phyloP scores from a whole-genome alignment of 2,113 vertebrate genomes.

The Corynorhinus townsendii region DNA sequence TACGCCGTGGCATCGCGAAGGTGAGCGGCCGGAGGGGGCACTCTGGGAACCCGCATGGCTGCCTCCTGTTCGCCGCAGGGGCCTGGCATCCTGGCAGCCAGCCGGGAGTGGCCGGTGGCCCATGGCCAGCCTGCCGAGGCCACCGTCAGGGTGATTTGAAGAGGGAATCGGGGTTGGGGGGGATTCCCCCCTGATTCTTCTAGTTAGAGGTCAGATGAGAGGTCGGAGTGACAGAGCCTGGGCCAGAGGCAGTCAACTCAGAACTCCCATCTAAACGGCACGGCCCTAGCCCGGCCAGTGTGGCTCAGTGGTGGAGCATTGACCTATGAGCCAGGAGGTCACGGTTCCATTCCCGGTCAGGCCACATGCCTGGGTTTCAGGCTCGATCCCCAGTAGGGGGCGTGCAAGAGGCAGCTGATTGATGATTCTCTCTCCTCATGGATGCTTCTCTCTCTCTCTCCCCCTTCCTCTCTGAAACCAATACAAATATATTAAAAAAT shows the following conservation, averaged over 20 bases:
- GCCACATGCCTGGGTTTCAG: too few species aligned
- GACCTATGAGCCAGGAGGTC: too few species aligned
- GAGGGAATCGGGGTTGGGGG: not conserved
- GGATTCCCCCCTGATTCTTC: not conserved
- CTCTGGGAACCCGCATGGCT: not conserved
- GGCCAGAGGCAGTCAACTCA: accelerated
- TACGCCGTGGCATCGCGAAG: accelerated
- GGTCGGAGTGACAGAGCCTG: not conserved
- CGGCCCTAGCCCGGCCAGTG: too few species aligned
- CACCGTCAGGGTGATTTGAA: accelerated
- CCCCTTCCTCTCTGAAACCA: too few species aligned
- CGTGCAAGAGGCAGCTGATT: too few species aligned
- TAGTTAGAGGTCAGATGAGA: not conserved
- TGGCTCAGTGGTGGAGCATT: too few species aligned
- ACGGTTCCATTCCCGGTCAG: too few species aligned
- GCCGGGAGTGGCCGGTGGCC: not conserved
- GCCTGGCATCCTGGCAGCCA: not conserved
- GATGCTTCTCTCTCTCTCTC: too few species aligned
- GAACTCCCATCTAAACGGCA: not conserved
- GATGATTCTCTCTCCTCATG: too few species aligned
- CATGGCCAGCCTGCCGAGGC: not conserved
- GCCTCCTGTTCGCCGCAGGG: not conserved
- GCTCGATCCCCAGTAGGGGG: too few species aligned
- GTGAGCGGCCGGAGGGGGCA: not conserved
- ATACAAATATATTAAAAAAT: too few species aligned